Conservation (phyloP, 2,113 vertebrate species). For the Grallaria varia region DNA sequence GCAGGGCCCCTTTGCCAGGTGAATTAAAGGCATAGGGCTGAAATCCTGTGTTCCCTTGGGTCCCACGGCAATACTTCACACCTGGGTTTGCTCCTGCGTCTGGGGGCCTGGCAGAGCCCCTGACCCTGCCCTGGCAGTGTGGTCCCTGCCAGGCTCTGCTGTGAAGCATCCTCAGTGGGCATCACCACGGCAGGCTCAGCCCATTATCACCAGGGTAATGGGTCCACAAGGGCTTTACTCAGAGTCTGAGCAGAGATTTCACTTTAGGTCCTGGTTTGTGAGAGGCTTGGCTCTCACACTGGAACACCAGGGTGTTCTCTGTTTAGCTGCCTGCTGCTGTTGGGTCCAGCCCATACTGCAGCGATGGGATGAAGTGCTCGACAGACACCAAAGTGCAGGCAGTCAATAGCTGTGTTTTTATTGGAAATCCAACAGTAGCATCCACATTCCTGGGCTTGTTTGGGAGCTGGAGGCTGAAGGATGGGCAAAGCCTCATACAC, state of each 20-base stretch:
- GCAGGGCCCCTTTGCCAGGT: neutral
- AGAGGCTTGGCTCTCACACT: neutral
- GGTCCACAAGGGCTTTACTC: neutral
- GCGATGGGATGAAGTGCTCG: neutral
- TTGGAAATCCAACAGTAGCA: neutral
- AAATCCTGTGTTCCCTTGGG: fast-evolving
- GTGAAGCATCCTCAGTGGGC: fast-evolving
- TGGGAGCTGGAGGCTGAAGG: neutral
- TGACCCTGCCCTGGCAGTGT: neutral
- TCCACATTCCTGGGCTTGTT: neutral
- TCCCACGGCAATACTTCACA: fast-evolving
- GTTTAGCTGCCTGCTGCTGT: neutral
- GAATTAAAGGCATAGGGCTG: fast-evolving
- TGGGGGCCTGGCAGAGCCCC: neutral
- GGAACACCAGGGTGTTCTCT: neutral
- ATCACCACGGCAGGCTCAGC: neutral
- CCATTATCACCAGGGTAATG: neutral
- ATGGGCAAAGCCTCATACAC: fast-evolving
- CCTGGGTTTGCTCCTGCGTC: neutral
- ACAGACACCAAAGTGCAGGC: neutral
- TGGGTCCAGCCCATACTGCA: neutral
- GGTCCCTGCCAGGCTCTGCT: neutral
- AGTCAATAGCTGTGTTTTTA: neutral
- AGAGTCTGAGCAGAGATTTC: neutral
- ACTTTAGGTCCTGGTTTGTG: neutral